Evolutionary conservation across 1,140 invertebrate genomes (phyloP), one percentile per base, ranked within the genome.

Genomic region (Parasteatoda tepidariorum): DNA sequence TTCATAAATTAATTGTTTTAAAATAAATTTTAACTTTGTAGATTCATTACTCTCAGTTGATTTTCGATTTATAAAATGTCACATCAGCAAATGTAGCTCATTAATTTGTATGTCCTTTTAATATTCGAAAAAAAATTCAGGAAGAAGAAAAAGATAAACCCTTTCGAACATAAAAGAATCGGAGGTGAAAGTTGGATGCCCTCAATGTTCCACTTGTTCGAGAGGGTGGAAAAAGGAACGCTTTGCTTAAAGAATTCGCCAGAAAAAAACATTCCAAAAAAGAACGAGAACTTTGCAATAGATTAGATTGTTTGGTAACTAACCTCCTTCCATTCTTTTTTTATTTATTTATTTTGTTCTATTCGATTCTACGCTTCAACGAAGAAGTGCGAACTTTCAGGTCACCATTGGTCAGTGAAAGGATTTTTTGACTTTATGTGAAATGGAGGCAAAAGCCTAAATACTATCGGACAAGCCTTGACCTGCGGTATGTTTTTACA

Each of bases 101-200:
- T n/a, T n/a, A n/a, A n/a, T n/a, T n/a, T n/a, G n/a, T n/a, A n/a
- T n/a, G n/a, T n/a, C n/a, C n/a, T n/a, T n/a, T n/a, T n/a, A n/a
- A n/a, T n/a, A n/a, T n/a, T n/a, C n/a, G n/a, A 48, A 18, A 41
- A 5, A 41, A 13, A 48, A n/a, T 30, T 13, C 61, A 64, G 61
- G 61, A 64, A 33, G 61, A 64, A 15, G 24, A 59, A 26, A n/a
- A 26, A 41, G 13, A 48, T 13, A 68, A 66, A 34, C 22, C 33
- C 26, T 68, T 66, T n/a, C 64, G 15, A n/a, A 18, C 48, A 34
- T 18, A 18, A 26, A 48, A 30, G 48, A n/a, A n/a, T 28, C 28
- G 18, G 26, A 15, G 71, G 55, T 74, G 71, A 74, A 74, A 74
- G 71, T 74, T 74, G 55, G 71, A 61, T 74, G 57, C 6, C 31